Conservation (phyloP, 2,888 invertebrate genomes). For the Pristionchus maxplancki region DNA sequence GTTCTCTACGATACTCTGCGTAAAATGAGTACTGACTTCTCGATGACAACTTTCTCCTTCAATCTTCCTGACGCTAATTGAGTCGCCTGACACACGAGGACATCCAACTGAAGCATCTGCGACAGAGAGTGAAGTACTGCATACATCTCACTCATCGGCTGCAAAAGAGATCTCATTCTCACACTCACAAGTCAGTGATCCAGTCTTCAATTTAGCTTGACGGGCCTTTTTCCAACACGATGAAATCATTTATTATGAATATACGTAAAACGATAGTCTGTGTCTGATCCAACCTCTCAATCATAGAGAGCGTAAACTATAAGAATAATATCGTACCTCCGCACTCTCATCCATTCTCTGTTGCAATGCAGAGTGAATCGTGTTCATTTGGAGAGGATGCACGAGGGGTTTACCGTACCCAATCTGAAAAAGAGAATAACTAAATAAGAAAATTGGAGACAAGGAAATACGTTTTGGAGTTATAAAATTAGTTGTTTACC, state of each 20-base stretch:
- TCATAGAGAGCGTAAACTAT: too few species aligned
- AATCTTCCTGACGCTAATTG: conserved; percentile 90
- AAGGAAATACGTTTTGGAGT: background rate
- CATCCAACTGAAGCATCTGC: conserved; percentile 93
- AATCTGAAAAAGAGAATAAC: conserved; percentile 79
- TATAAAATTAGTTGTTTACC: background rate
- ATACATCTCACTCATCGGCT: conserved; percentile 74
- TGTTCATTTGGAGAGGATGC: conserved; percentile 88
- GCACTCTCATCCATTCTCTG: conserved; percentile 79
- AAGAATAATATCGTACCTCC: conserved; percentile 55
- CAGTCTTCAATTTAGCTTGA: background rate
- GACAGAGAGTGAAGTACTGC: conserved; percentile 84
- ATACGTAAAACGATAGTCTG: too few species aligned
- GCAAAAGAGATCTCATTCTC: too few species aligned
- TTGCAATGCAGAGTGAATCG: conserved; percentile 94
- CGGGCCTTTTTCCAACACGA: background rate
- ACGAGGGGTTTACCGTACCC: conserved; percentile 93
- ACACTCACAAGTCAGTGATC: too few species aligned
- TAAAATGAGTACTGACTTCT: conserved; percentile 50
- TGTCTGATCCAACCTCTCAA: too few species aligned
- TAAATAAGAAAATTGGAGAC: too few species aligned
- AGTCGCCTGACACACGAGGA: conserved; percentile 80
- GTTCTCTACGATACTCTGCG: too few species aligned
- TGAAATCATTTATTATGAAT: too few species aligned
- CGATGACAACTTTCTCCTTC: conserved; percentile 79